phyloP scores from a whole-genome alignment of 2,888 invertebrate genomes.

The Chloroclysta siterata region DNA sequence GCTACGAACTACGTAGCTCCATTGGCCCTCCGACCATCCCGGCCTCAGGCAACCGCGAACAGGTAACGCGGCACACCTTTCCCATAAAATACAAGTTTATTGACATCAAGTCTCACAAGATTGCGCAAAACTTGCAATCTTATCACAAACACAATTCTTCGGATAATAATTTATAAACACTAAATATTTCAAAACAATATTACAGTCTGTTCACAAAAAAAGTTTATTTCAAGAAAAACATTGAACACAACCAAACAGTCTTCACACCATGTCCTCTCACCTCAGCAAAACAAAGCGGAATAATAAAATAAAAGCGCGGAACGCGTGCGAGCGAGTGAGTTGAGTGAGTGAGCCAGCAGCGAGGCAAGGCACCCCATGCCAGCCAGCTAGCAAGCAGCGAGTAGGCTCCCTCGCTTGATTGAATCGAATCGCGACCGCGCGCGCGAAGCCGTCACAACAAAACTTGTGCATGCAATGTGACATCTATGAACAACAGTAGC shows the following conservation, averaged over 20 bases:
- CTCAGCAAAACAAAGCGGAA: slow-evolving; percentile 85
- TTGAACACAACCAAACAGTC: slow-evolving; percentile 66
- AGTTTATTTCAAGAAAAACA: slow-evolving; percentile 71
- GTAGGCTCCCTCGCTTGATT: too few relatives aligned
- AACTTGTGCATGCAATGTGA: background rate
- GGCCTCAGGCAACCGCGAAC: slow-evolving; percentile 70
- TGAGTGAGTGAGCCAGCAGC: slow-evolving; percentile 34
- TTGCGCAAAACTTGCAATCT: slow-evolving; percentile 71
- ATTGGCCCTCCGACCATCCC: slow-evolving; percentile 46
- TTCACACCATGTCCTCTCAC: slow-evolving; percentile 70
- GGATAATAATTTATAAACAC: slow-evolving; percentile 24
- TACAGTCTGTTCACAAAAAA: slow-evolving; percentile 68
- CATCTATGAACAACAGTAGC: background rate
- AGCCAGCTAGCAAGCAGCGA: too few relatives aligned
- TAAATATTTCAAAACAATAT: slow-evolving; percentile 57
- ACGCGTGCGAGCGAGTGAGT: slow-evolving; percentile 41
- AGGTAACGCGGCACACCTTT: slow-evolving; percentile 84
- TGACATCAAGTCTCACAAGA: slow-evolving; percentile 80
- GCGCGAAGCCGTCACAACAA: too few relatives aligned
- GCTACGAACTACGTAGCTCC: slow-evolving; percentile 66
- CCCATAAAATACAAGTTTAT: slow-evolving; percentile 83
- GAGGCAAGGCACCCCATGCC: background rate
- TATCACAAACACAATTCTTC: slow-evolving; percentile 68
- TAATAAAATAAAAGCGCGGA: slow-evolving; percentile 50
- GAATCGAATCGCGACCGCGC: too few relatives aligned